Percentiles rank a stretch among this genome's conserved stretches.
phyloP scores from a whole-genome alignment of 2,888 invertebrate genomes.

The Hyposoter dolosus region DNA sequence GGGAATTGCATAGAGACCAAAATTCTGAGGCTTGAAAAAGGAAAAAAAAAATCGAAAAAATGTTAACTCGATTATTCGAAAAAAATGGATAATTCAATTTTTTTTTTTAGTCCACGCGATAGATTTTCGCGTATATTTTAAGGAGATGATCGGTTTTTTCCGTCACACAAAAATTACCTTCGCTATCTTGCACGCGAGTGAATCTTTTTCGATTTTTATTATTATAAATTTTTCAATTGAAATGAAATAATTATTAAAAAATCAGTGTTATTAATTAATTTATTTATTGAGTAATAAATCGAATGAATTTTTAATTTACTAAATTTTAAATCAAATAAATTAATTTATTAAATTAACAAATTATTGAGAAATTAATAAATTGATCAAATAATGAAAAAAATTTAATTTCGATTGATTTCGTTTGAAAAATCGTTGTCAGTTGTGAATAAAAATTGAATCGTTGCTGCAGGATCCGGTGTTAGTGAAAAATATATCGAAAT shows the following conservation, averaged over 20 bases:
- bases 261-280: too few species aligned
- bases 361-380: not conserved
- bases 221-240: too few species aligned
- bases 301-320: too few species aligned
- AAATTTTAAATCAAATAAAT: too few species aligned
- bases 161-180: not conserved
- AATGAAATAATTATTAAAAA: not conserved
- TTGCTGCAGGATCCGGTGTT: constrained; percentile 91
- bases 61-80: not conserved
- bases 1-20: not conserved
- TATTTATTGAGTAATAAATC: too few species aligned
- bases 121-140: not conserved
- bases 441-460: not conserved
- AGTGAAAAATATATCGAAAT: constrained; percentile 94
- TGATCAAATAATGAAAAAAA: too few species aligned
- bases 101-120: not conserved
- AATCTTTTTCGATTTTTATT: not conserved
- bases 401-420: not conserved
- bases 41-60: not conserved
- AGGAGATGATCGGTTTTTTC: not conserved
- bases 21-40: not conserved
- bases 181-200: not conserved
- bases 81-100: not conserved
- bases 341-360: too few species aligned
- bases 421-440: not conserved